Evolutionary conservation across 2,797 vertebrate species (phyloP).

Genomic region (Xiphophorus birchmanni): DNA sequence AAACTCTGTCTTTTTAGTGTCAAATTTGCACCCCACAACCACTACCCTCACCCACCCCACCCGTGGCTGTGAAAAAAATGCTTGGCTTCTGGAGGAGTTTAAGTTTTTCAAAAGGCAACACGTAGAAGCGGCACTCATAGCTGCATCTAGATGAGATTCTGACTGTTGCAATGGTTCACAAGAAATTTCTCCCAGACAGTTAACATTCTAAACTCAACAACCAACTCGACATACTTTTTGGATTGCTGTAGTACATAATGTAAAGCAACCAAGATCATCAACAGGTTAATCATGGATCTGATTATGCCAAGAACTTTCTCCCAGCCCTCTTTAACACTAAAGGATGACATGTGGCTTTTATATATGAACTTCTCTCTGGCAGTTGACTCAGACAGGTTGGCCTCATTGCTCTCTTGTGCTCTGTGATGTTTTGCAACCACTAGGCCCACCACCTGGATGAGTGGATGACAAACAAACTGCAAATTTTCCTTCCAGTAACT

Average conservation of each 20-base stretch:
- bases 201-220: not conserved
- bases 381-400: conserved; percentile 71
- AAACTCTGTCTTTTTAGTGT: conserved; percentile 60
- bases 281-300: conserved; percentile 47
- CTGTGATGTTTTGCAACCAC: conserved; percentile 76
- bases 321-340: conserved; percentile 50
- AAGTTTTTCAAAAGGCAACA: conserved; percentile 16
- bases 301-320: conserved; percentile 53
- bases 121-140: conserved; percentile 3
- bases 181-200: not conserved
- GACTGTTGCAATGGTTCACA: not conserved
- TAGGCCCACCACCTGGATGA: conserved; percentile 80
- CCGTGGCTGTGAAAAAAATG: conserved; percentile 37
- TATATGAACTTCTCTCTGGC: conserved; percentile 71
- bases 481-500: conserved; percentile 85
- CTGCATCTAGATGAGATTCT: not conserved
- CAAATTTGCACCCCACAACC: conserved; percentile 44
- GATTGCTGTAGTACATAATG: conserved; percentile 31
- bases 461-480: conserved; percentile 82
- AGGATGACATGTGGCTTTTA: conserved; percentile 74
- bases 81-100: conserved; percentile 17
- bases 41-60: not conserved
- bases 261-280: conserved; percentile 49
- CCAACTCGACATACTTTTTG: not conserved
- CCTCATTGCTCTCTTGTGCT: conserved; percentile 31